Conservation (phyloP, 2,113 vertebrate genomes). For the Crotalus viridis region DNA sequence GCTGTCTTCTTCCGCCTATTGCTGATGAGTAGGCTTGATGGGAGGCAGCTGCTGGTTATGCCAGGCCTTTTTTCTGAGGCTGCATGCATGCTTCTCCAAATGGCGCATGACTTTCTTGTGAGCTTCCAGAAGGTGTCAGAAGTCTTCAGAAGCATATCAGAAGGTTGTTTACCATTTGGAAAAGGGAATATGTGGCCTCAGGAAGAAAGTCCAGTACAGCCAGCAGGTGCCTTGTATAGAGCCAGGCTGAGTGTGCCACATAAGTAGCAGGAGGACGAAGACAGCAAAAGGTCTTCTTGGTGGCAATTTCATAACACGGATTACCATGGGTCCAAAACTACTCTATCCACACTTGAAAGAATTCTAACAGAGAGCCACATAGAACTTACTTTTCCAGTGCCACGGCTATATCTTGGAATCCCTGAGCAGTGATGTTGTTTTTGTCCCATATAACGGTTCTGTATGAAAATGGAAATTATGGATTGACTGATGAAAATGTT, state of each 20-base stretch:
- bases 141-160: background rate
- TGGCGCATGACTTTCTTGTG: background rate
- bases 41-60: background rate
- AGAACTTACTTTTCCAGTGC: slow-evolving; percentile 93
- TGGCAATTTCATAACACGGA: background rate
- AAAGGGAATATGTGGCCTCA: background rate
- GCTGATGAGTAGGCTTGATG: background rate
- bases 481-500: background rate
- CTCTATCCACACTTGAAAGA: background rate
- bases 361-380: slow-evolving; percentile 5
- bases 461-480: slow-evolving; percentile 35
- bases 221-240: background rate
- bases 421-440: slow-evolving; percentile 93
- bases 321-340: slow-evolving; percentile 29
- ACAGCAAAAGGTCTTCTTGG: background rate
- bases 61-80: background rate
- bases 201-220: background rate
- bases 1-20: background rate
- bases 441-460: slow-evolving; percentile 98
- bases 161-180: background rate
- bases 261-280: background rate
- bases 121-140: background rate
- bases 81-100: background rate
- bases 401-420: slow-evolving; percentile 94
- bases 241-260: background rate